Evolutionary conservation across 2,888 invertebrate genomes (phyloP), one percentile per base, ranked within the genome.

Genomic region (Thecocarcelia acutangulata): DNA sequence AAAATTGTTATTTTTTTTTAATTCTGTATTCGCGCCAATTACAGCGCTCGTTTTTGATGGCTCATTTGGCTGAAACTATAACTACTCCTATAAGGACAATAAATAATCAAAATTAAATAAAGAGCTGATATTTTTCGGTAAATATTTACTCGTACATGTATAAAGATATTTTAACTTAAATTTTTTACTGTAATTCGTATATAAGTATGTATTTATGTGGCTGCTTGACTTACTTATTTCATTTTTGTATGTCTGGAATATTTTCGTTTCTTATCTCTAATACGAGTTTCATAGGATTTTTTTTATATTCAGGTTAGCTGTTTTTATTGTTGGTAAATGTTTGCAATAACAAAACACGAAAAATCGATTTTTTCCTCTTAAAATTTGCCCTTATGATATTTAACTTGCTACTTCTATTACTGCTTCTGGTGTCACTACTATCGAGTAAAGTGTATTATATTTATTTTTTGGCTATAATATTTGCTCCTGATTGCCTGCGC

Each of bases 281-380:
- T 70, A 11, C 8, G 13, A 44, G 12, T 52, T 63, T 19, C 12
- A 28, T 13, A 15, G 46, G 19, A 21, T 64, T 48, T 24, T 19
- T 28, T 33, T 58, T 40, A 12, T 40, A 28, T 44, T 48, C 9
- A 8, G 9, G 33, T 33, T 33, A 33, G 40, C 61, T 64, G 33
- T 46, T 13, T 56, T 48, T 66, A 1, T 69, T 72, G 63, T 61
- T 37, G 2, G 80, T 48, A 54, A 56, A 54, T 58, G 54, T 28
- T 46, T 24, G 69, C 52, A 78, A 58, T 37, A 61, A 66, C 48
- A 61, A 37, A 54, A 48, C 17, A 11, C 46, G 28, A 37, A 50
- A 73, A 78, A 82, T 82, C 77, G 82, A 82, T 82, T 82, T 33
- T 79, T 82, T 74, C 69, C 72, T 52, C 13, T 15, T 42, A 46